These are phyloP conservation scores for Ramphastos sulfuratus DNA, from an alignment of 2,113 vertebrate genomes.

Conservation along the genomic window DNA sequence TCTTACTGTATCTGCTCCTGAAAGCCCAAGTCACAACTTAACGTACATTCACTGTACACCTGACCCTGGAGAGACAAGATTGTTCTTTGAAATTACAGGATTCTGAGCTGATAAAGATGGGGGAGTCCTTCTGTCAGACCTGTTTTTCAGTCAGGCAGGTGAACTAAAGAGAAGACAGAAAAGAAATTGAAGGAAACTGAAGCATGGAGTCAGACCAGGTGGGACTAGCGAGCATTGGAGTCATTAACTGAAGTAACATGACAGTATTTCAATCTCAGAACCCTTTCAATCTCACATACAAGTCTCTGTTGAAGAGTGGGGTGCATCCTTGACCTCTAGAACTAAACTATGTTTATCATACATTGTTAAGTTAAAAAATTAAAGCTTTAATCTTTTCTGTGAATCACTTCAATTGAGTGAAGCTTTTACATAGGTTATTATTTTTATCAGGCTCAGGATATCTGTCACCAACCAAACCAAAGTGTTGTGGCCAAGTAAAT, in stretches of 20 bases:
- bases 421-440: neutral
- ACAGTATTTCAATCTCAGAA: neutral
- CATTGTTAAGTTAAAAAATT: neutral
- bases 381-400: neutral
- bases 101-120: neutral
- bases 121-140: neutral
- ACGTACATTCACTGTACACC: neutral
- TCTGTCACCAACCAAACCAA: neutral
- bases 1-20: neutral
- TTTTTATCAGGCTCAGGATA: neutral
- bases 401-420: neutral
- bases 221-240: neutral
- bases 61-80: neutral
- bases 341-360: neutral
- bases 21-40: neutral
- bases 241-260: neutral
- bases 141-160: constrained; percentile 60
- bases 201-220: constrained; percentile 76
- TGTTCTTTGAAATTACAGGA: neutral
- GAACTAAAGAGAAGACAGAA: constrained; percentile 65
- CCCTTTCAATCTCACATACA: neutral
- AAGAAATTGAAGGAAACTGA: constrained; percentile 69
- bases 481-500: neutral
- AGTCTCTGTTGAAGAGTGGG: neutral
- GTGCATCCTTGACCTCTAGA: neutral